Evolutionary conservation across 2,113 vertebrate species (phyloP).

Genomic region (Salvelinus sp.): DNA sequence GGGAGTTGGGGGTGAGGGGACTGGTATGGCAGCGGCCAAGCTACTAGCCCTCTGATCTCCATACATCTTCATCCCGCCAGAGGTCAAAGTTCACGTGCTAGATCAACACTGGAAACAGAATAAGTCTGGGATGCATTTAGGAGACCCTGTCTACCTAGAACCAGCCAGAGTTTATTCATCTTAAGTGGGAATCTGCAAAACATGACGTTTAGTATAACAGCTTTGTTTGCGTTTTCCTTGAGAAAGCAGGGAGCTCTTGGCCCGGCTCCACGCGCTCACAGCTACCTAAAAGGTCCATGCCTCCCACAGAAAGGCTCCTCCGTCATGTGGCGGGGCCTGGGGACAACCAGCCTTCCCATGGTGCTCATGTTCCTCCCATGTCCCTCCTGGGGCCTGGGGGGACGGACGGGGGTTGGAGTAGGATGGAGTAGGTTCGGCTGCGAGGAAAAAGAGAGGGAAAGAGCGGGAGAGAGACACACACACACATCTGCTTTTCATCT

Average conservation of each 20-base stretch:
- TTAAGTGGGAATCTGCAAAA: conserved; percentile 61
- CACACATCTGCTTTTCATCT: conserved; percentile 82
- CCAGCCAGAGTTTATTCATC: conserved; percentile 52
- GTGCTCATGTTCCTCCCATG: conserved; percentile 72
- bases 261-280: conserved; percentile 64
- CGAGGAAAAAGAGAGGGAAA: conserved; percentile 6
- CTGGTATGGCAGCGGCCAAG: conserved; percentile 24
- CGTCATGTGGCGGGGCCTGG: conserved; percentile 63
- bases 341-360: conserved; percentile 78
- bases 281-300: conserved; percentile 59
- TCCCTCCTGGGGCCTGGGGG: conserved; percentile 53
- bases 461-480: conserved; percentile 45
- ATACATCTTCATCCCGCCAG: conserved; percentile 39
- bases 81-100: conserved; percentile 57
- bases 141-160: conserved; percentile 52
- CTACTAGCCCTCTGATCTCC: conserved; percentile 45
- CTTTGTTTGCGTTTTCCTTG: conserved; percentile 73
- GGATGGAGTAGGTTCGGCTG: too few species aligned
- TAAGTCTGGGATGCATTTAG: conserved; percentile 41
- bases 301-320: conserved; percentile 62
- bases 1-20: conserved; percentile 24
- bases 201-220: conserved; percentile 64
- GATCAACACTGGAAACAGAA: conserved; percentile 62
- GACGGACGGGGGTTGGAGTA: conserved; percentile 3
- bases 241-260: conserved; percentile 74